phyloP scores from a whole-genome alignment of 1,140 invertebrate genomes.

The Megalopta genalis region DNA sequence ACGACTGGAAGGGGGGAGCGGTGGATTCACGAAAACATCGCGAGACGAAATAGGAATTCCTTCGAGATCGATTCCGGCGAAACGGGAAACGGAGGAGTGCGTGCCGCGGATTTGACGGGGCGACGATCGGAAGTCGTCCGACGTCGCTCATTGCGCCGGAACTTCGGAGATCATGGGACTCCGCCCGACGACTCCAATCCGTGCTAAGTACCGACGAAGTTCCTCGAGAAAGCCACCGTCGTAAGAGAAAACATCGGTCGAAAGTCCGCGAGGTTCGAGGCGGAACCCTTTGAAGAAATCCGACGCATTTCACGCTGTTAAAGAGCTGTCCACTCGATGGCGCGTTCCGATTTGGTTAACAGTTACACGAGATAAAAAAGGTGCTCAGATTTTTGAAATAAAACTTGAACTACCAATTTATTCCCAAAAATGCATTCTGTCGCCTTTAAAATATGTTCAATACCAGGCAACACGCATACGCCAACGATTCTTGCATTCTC shows the following conservation, averaged over 20 bases:
- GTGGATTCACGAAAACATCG: slow-evolving; percentile 30
- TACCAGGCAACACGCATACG: no score
- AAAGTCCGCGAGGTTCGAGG: slow-evolving; percentile 12
- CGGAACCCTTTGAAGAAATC: slow-evolving; percentile 56
- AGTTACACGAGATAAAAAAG: slow-evolving; percentile 29
- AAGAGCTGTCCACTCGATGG: slow-evolving; percentile 58
- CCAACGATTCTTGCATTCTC: no score
- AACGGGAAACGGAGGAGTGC: no score
- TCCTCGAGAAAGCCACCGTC: slow-evolving; percentile 34
- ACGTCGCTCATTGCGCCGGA: not conserved
- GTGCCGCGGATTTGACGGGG: not conserved
- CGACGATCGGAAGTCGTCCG: not conserved
- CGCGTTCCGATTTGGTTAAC: slow-evolving; percentile 59
- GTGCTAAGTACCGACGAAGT: slow-evolving; percentile 18
- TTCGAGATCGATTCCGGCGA: slow-evolving; percentile 26
- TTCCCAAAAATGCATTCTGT: no score
- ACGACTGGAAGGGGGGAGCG: not conserved
- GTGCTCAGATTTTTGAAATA: no score
- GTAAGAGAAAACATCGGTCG: slow-evolving; percentile 26
- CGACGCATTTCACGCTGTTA: slow-evolving; percentile 46
- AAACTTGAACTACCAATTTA: no score
- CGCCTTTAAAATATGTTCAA: no score
- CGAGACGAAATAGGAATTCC: slow-evolving; percentile 40
- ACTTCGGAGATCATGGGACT: not conserved
- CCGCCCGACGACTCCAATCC: not conserved